Conservation (phyloP, 2,888 invertebrate species). For the Neoaliturus tenellus region DNA sequence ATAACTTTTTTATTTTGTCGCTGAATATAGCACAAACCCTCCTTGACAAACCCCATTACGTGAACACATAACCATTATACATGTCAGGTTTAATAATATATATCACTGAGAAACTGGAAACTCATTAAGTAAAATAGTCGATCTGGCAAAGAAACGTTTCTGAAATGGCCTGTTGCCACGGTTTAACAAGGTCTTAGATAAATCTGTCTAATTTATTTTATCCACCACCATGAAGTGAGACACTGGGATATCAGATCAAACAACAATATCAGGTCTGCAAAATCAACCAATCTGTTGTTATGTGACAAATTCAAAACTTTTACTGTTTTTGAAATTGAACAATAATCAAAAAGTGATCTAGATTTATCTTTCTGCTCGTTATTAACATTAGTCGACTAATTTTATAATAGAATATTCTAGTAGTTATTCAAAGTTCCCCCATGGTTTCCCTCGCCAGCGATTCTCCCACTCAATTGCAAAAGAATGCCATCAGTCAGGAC, state of each 20-base stretch:
- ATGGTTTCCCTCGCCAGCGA: too few species aligned
- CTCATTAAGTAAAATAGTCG: conserved; percentile 18
- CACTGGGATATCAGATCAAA: neutral
- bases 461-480: neutral
- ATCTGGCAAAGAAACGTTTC: conserved; percentile 21
- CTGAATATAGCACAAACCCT: neutral
- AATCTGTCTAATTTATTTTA: conserved; percentile 8
- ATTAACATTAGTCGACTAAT: too few species aligned
- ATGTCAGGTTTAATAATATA: neutral
- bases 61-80: neutral
- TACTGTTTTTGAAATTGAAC: too few species aligned
- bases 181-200: conserved; percentile 18
- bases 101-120: conserved; percentile 3
- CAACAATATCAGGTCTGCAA: too few species aligned
- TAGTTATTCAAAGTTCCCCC: too few species aligned
- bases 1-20: too few species aligned
- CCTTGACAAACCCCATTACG: neutral
- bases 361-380: too few species aligned
- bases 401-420: too few species aligned
- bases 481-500: conserved; percentile 3
- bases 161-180: conserved; percentile 32
- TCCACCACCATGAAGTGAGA: neutral
- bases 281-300: too few species aligned
- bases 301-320: too few species aligned
- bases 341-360: too few species aligned